These are phyloP conservation scores for Drosophila grimshawi DNA, from an alignment of 1,140 invertebrate genomes.

Conservation along the genomic window DNA sequence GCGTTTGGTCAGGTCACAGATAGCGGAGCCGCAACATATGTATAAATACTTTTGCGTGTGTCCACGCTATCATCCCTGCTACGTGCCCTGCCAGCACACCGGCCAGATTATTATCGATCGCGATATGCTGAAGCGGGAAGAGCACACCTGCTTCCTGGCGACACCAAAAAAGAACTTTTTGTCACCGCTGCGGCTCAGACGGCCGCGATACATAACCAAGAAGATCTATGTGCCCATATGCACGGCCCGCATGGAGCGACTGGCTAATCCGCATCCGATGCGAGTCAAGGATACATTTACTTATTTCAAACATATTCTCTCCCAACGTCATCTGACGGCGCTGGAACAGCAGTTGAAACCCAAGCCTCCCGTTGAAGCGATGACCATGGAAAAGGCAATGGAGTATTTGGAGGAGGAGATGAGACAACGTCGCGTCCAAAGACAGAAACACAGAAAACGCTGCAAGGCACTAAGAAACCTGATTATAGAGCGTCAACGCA, in stretches of 20 bases:
- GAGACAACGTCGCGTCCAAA: conserved; percentile 57
- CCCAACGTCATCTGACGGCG: conserved; percentile 41
- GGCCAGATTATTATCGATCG: conserved; percentile 78
- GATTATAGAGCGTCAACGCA: conserved; percentile 67
- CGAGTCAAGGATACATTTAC: conserved; percentile 57
- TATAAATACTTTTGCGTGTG: conserved; percentile 72
- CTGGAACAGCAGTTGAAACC: conserved; percentile 62
- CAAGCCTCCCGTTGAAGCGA: conserved; percentile 58
- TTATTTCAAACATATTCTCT: conserved; percentile 51
- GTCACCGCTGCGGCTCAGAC: conserved; percentile 25
- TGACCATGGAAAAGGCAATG: conserved; percentile 68
- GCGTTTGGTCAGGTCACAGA: conserved; percentile 59
- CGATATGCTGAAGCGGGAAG: conserved; percentile 71
- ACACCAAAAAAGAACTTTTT: conserved; percentile 68
- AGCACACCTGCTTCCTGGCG: conserved; percentile 73
- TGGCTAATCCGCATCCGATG: conserved; percentile 64
- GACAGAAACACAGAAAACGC: conserved; percentile 49
- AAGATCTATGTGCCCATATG: conserved; percentile 62
- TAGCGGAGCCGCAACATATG: conserved; percentile 43
- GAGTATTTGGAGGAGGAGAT: conserved; percentile 73
- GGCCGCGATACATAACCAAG: conserved; percentile 54
- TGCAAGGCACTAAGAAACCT: conserved; percentile 62
- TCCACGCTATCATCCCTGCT: conserved; percentile 64
- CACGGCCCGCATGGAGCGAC: conserved; percentile 69
- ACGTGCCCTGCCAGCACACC: conserved; percentile 67